Percentiles rank a stretch among this genome's conserved stretches.
These are phyloP conservation scores for Bombus confusus DNA, from an alignment of 1,140 invertebrate genomes.

Conservation along the genomic window DNA sequence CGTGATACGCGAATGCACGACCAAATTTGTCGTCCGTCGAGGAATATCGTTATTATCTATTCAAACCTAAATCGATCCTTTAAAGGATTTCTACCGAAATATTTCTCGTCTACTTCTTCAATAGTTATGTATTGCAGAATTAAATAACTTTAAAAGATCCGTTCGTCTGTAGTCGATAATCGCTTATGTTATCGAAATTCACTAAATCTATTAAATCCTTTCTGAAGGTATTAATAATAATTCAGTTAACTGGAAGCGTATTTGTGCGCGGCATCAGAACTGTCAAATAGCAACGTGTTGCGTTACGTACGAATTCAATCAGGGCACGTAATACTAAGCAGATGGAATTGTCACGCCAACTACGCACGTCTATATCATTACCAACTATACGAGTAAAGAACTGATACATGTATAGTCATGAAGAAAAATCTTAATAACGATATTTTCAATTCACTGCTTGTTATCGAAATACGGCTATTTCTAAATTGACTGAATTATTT, in stretches of 20 bases:
- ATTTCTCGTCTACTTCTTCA: background rate
- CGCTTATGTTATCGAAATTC: background rate
- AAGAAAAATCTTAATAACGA: background rate
- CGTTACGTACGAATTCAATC: slow-evolving; percentile 27
- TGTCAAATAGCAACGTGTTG: slow-evolving; percentile 40
- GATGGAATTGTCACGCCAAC: slow-evolving; percentile 26
- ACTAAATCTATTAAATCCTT: background rate
- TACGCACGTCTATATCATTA: slow-evolving; percentile 33
- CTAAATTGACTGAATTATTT: too few relatives aligned
- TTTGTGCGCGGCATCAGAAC: slow-evolving; percentile 6
- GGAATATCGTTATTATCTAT: too few relatives aligned
- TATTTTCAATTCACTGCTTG: background rate
- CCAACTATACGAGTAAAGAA: background rate
- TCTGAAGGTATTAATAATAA: background rate
- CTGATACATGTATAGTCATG: too few relatives aligned
- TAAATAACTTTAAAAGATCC: background rate
- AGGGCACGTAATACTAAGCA: slow-evolving; percentile 2
- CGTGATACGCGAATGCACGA: slow-evolving; percentile 5
- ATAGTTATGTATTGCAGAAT: background rate
- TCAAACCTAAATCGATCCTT: background rate
- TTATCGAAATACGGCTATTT: background rate
- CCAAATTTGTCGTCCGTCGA: background rate
- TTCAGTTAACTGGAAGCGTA: background rate
- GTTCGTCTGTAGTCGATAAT: too few relatives aligned
- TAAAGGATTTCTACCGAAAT: background rate